These are phyloP conservation scores for Plecotus auritus DNA, from an alignment of 2,113 vertebrate species.

Conservation along the genomic window DNA sequence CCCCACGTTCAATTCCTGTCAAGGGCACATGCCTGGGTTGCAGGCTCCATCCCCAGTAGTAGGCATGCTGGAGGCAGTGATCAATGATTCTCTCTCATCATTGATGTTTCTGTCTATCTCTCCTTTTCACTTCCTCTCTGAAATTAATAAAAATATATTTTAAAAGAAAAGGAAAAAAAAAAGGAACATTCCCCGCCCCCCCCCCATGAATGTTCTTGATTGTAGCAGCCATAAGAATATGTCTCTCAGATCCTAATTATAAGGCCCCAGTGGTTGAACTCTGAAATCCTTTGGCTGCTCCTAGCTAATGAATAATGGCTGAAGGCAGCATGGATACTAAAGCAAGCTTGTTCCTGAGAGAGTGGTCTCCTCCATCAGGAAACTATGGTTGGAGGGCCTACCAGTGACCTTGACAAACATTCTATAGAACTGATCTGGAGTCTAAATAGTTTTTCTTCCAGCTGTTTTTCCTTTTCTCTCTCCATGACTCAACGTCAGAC, in stretches of 20 bases:
- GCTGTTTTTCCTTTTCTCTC: neutral
- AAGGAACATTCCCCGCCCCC: fast-evolving
- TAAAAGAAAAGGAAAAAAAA: neutral
- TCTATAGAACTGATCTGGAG: neutral
- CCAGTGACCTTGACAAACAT: neutral
- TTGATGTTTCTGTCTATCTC: neutral
- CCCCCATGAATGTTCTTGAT: neutral
- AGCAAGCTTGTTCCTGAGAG: too few relatives aligned
- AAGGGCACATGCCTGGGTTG: neutral
- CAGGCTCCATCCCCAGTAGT: neutral
- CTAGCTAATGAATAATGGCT: neutral
- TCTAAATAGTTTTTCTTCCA: neutral
- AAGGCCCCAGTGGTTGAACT: too few relatives aligned
- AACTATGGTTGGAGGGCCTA: neutral
- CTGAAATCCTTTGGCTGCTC: neutral
- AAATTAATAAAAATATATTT: neutral
- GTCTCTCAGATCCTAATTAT: neutral
- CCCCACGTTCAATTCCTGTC: neutral
- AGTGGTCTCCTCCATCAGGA: neutral
- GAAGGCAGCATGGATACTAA: neutral
- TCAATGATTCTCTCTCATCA: neutral
- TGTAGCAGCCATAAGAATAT: neutral
- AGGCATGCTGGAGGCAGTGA: neutral
- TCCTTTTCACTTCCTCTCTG: neutral
- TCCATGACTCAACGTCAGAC: neutral